phyloP scores from a whole-genome alignment of 2,797 vertebrate genomes.

The Emys orbicularis region DNA sequence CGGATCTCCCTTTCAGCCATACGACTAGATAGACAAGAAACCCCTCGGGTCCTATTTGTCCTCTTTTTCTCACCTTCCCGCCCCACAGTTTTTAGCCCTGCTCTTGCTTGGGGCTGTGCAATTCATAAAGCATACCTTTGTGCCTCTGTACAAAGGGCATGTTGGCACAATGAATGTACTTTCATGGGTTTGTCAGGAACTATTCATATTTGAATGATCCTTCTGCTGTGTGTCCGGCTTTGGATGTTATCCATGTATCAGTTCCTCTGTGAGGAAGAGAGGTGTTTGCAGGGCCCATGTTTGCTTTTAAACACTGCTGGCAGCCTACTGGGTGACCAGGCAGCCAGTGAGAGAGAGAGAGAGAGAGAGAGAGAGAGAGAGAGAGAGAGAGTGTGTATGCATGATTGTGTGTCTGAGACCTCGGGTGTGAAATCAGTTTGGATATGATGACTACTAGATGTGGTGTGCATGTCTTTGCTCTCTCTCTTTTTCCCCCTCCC shows the following conservation, averaged over 20 bases:
- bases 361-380: not conserved
- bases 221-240: not conserved
- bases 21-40: fast-evolving
- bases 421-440: not conserved
- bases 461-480: not conserved
- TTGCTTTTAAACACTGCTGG: not conserved
- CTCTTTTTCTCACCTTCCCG: not conserved
- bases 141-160: not conserved
- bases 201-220: fast-evolving
- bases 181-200: not conserved
- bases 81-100: not conserved
- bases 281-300: fast-evolving
- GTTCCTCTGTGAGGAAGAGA: fast-evolving
- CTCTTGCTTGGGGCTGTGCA: not conserved
- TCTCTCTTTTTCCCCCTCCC: not conserved
- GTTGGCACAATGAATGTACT: fast-evolving
- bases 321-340: not conserved
- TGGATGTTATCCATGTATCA: not conserved
- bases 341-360: not conserved
- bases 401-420: fast-evolving
- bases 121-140: not conserved
- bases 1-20: not conserved
- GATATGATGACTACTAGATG: not conserved
- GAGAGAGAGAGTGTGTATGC: too few relatives aligned
- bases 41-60: fast-evolving